These are phyloP conservation scores for Sternotherus odoratus DNA, from an alignment of 2,797 vertebrate species.

Conservation along the genomic window DNA sequence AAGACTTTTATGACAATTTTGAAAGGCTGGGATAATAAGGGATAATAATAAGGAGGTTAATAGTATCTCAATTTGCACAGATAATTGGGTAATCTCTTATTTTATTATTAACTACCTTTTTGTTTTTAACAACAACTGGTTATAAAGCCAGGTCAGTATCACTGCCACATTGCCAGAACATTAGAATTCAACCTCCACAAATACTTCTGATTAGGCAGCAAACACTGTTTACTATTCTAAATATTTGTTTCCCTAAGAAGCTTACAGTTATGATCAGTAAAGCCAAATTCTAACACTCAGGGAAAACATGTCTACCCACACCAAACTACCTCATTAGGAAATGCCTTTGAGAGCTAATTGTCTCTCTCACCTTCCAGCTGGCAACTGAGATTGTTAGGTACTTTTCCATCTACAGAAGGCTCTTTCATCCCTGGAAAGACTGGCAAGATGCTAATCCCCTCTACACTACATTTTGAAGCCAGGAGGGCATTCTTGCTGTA, in stretches of 20 bases:
- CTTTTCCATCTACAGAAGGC: constrained; percentile 24
- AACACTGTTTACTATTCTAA: not conserved
- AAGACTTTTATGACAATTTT: not conserved
- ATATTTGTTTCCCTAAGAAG: not conserved
- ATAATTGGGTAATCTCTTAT: not conserved
- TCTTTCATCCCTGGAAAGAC: constrained; percentile 22
- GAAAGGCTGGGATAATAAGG: not conserved
- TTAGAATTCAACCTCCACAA: constrained; percentile 10
- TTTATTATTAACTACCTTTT: constrained; percentile 8
- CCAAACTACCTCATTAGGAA: constrained; percentile 13
- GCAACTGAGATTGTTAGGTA: not conserved
- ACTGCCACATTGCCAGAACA: not conserved
- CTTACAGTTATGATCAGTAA: constrained; percentile 9
- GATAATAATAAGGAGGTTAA: constrained; percentile 6
- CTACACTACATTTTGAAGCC: not conserved
- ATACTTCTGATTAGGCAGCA: not conserved
- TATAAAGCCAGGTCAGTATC: not conserved
- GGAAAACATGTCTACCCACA: not conserved
- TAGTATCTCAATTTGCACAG: not conserved
- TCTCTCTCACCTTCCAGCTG: not conserved
- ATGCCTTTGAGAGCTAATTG: constrained; percentile 38
- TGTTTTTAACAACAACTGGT: not conserved
- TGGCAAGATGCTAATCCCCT: constrained; percentile 12
- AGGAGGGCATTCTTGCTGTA: not conserved
- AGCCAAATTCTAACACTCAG: constrained; percentile 24